A percentile compares a stretch with the other conserved stretches of the same genome.
Conservation (phyloP, 2,888 invertebrate species). For the Norana najaformis region DNA sequence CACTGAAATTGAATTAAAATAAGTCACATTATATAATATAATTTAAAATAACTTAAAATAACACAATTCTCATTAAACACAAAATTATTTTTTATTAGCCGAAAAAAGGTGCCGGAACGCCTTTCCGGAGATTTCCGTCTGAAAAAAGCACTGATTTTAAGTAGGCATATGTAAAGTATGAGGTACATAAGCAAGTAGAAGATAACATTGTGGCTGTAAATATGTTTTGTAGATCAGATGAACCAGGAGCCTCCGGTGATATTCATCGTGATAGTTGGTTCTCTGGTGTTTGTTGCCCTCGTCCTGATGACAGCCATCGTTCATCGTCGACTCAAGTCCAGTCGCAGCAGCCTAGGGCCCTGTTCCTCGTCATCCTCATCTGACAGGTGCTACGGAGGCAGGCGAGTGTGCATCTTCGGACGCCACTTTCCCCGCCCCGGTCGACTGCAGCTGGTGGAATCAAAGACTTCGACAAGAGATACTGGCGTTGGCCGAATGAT, state of each 20-base stretch:
- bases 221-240: background rate
- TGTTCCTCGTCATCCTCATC: background rate
- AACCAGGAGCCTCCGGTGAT: background rate
- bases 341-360: background rate
- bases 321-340: background rate
- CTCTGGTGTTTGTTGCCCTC: background rate
- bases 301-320: background rate
- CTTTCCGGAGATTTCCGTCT: background rate
- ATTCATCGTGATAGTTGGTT: background rate
- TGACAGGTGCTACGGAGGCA: background rate
- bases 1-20: no score
- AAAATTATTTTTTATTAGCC: no score
- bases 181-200: background rate
- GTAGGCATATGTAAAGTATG: background rate
- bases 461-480: background rate
- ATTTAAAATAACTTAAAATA: no score
- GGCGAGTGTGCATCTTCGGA: background rate
- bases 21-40: no score
- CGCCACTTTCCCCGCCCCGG: background rate
- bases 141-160: no score
- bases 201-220: background rate
- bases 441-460: conserved; percentile 16
- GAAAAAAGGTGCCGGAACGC: no score
- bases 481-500: background rate
- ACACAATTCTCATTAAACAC: no score